Percentiles rank a stretch among this genome's conserved stretches.
phyloP scores from a whole-genome alignment of 2,113 vertebrate genomes.

The Callospermophilus lateralis region DNA sequence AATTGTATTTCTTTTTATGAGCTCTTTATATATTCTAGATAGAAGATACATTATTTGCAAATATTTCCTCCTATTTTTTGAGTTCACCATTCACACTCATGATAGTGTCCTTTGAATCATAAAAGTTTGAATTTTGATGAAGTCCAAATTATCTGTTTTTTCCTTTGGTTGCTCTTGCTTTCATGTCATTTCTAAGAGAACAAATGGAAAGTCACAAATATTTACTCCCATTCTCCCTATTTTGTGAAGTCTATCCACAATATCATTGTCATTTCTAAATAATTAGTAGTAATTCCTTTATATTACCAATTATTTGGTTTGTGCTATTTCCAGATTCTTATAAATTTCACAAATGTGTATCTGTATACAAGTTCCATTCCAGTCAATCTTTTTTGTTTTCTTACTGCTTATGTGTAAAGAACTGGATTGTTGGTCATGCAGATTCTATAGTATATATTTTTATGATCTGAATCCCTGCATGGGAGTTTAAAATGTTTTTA shows the following conservation, averaged over 20 bases:
- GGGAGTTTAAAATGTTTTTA: conserved; percentile 26
- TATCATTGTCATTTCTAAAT: conserved; percentile 16
- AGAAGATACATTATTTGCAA: conserved; percentile 44
- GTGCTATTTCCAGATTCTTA: conserved; percentile 55
- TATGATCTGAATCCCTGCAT: neutral
- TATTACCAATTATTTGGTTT: neutral
- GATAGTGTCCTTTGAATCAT: neutral
- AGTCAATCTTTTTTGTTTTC: neutral
- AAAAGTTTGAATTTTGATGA: conserved; percentile 55
- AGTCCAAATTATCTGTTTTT: conserved; percentile 30
- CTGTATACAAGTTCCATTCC: neutral
- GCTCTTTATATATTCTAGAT: conserved; percentile 34
- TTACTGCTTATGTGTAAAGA: conserved; percentile 30
- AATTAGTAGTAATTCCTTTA: conserved; percentile 34
- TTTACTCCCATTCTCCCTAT: neutral
- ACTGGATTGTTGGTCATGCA: neutral
- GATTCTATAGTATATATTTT: neutral
- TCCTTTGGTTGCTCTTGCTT: conserved; percentile 47
- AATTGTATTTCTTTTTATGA: neutral
- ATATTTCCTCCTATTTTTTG: neutral
- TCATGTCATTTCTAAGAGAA: conserved; percentile 44
- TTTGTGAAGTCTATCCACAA: conserved; percentile 50
- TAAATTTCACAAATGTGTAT: conserved; percentile 24
- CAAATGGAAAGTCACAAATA: conserved; percentile 24
- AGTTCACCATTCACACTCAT: neutral